phyloP scores from a whole-genome alignment of 2,113 vertebrate species.

The Pelvicachromis taeniatus region DNA sequence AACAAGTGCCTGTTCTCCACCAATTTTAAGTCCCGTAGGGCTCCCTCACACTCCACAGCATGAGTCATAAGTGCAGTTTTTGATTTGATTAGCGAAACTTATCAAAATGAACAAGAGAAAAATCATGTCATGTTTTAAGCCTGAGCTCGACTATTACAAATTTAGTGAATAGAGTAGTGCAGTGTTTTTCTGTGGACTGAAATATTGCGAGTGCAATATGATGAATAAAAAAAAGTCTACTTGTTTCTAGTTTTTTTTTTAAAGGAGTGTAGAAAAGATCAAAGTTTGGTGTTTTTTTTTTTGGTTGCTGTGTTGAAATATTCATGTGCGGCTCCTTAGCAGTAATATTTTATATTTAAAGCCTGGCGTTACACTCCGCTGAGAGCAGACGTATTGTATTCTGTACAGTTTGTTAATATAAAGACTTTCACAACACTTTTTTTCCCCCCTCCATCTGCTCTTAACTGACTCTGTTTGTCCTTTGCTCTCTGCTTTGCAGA shows the following conservation, averaged over 20 bases:
- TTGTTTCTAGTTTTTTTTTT: background rate
- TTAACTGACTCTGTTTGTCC: background rate
- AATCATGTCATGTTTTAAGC: background rate
- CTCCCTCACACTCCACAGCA: background rate
- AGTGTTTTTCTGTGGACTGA: background rate
- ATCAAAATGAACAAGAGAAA: background rate
- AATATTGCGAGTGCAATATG: background rate
- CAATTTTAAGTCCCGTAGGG: background rate
- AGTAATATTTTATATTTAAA: background rate
- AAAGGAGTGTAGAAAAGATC: background rate
- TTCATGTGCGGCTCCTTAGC: background rate
- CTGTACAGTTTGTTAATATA: background rate
- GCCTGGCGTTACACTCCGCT: background rate
- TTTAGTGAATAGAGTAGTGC: background rate
- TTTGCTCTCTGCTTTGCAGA: background rate
- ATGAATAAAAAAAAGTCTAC: background rate
- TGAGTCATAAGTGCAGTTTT: background rate
- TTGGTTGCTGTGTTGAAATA: background rate
- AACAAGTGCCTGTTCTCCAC: background rate
- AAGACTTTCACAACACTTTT: background rate
- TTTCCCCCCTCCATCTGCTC: background rate
- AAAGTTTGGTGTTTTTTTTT: background rate
- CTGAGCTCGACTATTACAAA: background rate
- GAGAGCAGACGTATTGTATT: background rate
- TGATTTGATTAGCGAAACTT: background rate